Conservation (phyloP, 2,113 vertebrate species). For the Lepisosteus oculatus region DNA sequence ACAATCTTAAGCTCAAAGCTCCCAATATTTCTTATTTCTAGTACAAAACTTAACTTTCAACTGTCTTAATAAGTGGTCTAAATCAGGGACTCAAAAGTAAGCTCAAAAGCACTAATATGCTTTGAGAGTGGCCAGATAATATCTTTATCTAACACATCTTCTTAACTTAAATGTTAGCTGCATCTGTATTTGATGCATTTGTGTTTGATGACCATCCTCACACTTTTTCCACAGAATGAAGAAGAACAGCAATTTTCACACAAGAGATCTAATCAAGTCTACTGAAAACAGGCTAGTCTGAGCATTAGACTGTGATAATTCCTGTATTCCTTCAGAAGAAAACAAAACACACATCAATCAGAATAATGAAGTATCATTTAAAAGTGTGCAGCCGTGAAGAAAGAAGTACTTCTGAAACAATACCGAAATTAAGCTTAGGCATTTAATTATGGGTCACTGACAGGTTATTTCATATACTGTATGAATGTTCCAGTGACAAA, state of each 20-base stretch:
- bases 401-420: background rate
- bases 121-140: too few species aligned
- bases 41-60: too few species aligned
- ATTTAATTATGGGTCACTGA: too few species aligned
- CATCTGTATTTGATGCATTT: background rate
- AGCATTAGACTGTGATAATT: background rate
- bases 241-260: constrained; percentile 4
- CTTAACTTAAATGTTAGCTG: background rate
- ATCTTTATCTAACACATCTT: background rate
- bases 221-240: constrained; percentile 1
- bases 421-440: background rate
- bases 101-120: too few species aligned
- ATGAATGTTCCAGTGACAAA: too few species aligned
- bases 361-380: background rate
- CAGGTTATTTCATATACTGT: too few species aligned
- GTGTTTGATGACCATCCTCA: background rate
- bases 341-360: background rate
- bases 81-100: too few species aligned
- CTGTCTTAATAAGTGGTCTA: too few species aligned
- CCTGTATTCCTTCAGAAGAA: background rate
- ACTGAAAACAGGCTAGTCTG: constrained; percentile 2
- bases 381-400: background rate
- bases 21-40: too few species aligned
- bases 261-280: constrained; percentile 1
- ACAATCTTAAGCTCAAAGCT: too few species aligned